Base-by-base conservation (phyloP, 2,797 vertebrate genomes). In the Choloepus didactylus region DNA sequence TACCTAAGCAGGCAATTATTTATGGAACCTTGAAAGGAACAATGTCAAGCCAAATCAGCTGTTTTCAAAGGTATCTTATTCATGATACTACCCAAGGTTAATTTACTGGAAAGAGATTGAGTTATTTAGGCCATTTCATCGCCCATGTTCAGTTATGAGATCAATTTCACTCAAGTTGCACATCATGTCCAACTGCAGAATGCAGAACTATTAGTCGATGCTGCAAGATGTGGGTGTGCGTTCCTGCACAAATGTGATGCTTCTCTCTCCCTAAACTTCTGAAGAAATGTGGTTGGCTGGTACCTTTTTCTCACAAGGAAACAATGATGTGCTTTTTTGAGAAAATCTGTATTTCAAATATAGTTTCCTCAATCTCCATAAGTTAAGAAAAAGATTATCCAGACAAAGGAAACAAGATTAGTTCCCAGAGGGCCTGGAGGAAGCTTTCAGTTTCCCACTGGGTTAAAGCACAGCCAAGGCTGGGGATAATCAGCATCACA, bases 51-150 rank as follows among this genome's bases (percentile, higher is more conserved):
- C 62, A 93, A 83, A 94, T 76, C 44, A 87, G 44, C 62, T 77
- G 77, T 95, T 91, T 95, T 83, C 95, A 93, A 94, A 97, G 81
- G 72, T 89, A 86, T 82, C 62, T 96, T 94, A 69, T 27, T 54
- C 87, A 15, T 54, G 87, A 89, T 89, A 95, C 59, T 12, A 80
- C 18, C n/a, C 9, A 44, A 86, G 15, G 76, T 92, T 90, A 92
- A 91, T 92, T 64, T 35, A 97, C 80, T 77, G 8, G 86, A 79
- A 96, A 96, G 90, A 94, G 91, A 96, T 31, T 35, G 87, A 96
- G 72, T 95, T 81, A 88, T 44, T 85, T 51, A 60, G 95, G 75
- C 67, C 76, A 89, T 87, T 79, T 89, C 59, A 10, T 21, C 27
- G 91, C 80, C 31, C n/a, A 35, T 67, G 75, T 62, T 92, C 25